Evolutionary conservation across 2,888 invertebrate genomes (phyloP).

Genomic region (Drosophila incognita): DNA sequence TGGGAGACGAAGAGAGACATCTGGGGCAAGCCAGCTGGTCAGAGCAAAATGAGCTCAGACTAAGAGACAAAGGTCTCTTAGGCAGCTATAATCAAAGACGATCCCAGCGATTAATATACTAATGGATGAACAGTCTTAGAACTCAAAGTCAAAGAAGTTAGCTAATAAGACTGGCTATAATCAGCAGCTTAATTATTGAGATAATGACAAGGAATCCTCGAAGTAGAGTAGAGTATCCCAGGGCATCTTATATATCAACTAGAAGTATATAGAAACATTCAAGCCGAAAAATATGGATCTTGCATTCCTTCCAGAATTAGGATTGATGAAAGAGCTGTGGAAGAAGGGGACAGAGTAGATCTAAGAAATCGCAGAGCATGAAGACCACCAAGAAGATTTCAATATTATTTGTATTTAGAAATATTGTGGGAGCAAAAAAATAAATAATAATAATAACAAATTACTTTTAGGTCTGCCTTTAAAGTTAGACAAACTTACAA

Average conservation of each 20-base stretch:
- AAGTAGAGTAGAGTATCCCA: neutral
- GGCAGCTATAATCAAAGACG: neutral
- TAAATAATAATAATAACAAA: too few relatives aligned
- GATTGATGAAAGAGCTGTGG: neutral
- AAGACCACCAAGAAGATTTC: too few relatives aligned
- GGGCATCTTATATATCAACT: neutral
- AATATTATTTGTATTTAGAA: too few relatives aligned
- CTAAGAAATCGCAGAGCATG: neutral
- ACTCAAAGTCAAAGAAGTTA: neutral
- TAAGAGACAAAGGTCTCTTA: neutral
- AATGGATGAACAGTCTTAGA: neutral
- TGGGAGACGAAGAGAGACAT: neutral
- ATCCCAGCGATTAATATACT: fast-evolving
- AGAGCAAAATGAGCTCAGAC: neutral
- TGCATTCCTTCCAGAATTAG: neutral
- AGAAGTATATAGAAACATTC: too few relatives aligned
- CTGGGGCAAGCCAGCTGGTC: neutral
- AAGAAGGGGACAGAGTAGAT: neutral
- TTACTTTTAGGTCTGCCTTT: too few relatives aligned
- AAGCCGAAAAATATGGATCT: neutral
- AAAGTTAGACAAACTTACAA: neutral
- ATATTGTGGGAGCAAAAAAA: too few relatives aligned
- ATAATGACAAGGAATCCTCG: neutral
- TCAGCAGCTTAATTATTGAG: neutral
- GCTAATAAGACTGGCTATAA: neutral